Evolutionary conservation across 2,888 invertebrate species (phyloP), one percentile per base, ranked within the genome.

Genomic region (Disparrhopalites patrizii): DNA sequence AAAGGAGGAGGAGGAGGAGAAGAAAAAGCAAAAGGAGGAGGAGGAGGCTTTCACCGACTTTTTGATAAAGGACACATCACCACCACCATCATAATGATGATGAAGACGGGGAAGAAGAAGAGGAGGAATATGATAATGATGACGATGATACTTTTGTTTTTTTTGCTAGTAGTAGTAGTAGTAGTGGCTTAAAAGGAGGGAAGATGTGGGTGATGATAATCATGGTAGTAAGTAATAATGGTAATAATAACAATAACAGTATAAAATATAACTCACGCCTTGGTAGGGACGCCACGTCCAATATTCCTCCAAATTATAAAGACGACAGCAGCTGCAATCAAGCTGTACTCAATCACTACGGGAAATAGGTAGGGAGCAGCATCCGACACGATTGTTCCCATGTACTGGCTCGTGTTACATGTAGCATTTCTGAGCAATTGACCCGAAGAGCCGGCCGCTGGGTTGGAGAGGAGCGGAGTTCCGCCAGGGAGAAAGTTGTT

Each of bases 301-400:
- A 93, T 93, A 78, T 92, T 92, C 78, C 91, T 89, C 95, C 95
- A 96, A 92, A 95, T 95, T 61, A 94, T 91, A 79, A 93, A 95
- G 77, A 95, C 88, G 43, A 96, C 94, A 60, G 94, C 93, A 57
- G 95, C 93, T 23, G 94, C 94, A 77, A 97, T 93, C 72, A 96
- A 82, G 70, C 94, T 93, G 81, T 96, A 96, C 79, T 96, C 93
- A 77, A 96, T 92, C 77, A 94, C 93, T 81, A 95, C 95, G 0
- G 96, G 96, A 81, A 92, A 97, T 58, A 96, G 83, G 80, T 93
- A 96, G 0, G 96, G 96, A 10, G 95, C 92, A 0, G 95, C 90
- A 78, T 93, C 93, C 76, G 90, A 87, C 8, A 94, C 93, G 76
- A 94, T 93, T 55, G 87, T 90, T 51, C 93, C 93, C 93, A 94